A percentile compares a stretch with the other conserved stretches of the same genome.
phyloP scores from a whole-genome alignment of 92 coral and sea anemone species.

The Palythoa heliodiscus region DNA sequence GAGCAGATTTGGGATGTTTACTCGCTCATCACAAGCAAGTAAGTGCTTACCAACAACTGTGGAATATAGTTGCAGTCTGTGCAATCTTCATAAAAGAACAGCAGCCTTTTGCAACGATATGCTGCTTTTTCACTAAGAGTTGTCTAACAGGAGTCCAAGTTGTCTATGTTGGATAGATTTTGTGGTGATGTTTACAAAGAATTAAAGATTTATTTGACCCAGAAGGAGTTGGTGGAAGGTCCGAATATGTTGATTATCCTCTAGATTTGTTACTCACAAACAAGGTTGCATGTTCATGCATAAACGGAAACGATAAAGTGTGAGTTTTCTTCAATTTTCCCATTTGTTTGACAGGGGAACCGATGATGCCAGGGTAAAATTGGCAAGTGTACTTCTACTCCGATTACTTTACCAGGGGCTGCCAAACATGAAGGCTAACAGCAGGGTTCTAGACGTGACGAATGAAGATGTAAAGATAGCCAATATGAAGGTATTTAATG shows the following conservation, averaged over 20 bases:
- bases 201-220: too few species aligned
- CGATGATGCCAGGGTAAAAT: constrained; percentile 57
- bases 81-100: background rate
- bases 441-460: constrained; percentile 16
- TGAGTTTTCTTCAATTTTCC: background rate
- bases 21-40: constrained; percentile 81
- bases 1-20: constrained; percentile 93
- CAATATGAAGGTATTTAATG: constrained; percentile 20
- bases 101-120: background rate
- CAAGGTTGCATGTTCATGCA: background rate
- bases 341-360: constrained; percentile 50
- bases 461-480: constrained; percentile 33
- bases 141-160: too few species aligned
- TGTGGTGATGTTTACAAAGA: too few species aligned
- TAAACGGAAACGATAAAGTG: too few species aligned
- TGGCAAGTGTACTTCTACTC: constrained; percentile 68
- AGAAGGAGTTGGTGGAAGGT: too few species aligned
- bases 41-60: background rate
- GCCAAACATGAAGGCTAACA: constrained; percentile 75
- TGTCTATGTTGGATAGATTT: too few species aligned
- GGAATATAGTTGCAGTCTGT: constrained; percentile 9
- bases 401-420: constrained; percentile 82
- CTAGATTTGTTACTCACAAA: background rate
- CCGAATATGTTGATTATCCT: too few species aligned
- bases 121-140: too few species aligned